Evolutionary conservation across 2,113 vertebrate species (phyloP).

Genomic region (Etheostoma cragini): DNA sequence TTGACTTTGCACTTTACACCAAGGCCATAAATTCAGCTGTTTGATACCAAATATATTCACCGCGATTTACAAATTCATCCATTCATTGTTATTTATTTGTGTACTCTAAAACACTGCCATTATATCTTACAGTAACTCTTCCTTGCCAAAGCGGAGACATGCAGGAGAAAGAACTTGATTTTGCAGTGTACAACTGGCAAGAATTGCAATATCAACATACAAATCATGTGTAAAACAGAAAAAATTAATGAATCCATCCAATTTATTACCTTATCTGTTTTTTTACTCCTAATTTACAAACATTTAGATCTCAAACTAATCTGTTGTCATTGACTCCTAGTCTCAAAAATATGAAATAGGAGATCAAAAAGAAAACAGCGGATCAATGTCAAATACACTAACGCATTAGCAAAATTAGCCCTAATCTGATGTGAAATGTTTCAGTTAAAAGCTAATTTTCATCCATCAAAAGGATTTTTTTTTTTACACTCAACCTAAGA

Average conservation of each 20-base stretch:
- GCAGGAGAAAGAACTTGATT: constrained; percentile 36
- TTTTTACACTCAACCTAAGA: background rate
- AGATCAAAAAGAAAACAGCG: background rate
- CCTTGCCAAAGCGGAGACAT: constrained; percentile 4
- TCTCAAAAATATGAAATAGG: background rate
- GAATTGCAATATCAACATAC: background rate
- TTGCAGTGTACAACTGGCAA: constrained; percentile 8
- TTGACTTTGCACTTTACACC: background rate
- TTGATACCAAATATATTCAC: background rate
- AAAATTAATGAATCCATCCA: too few relatives aligned
- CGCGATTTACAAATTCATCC: background rate
- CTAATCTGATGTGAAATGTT: background rate
- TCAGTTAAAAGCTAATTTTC: background rate
- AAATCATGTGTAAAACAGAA: constrained; percentile 2
- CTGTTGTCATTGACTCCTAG: background rate
- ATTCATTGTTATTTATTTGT: background rate
- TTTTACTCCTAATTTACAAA: background rate
- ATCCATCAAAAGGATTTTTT: background rate
- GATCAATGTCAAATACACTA: background rate
- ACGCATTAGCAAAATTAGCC: background rate
- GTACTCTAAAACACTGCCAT: too few relatives aligned
- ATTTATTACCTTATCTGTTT: too few relatives aligned
- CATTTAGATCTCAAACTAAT: background rate
- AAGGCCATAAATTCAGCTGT: background rate
- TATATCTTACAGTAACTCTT: background rate